Evolutionary conservation across 2,888 invertebrate genomes (phyloP), one percentile per base, ranked within the genome.

Genomic region (Catocala nupta): DNA sequence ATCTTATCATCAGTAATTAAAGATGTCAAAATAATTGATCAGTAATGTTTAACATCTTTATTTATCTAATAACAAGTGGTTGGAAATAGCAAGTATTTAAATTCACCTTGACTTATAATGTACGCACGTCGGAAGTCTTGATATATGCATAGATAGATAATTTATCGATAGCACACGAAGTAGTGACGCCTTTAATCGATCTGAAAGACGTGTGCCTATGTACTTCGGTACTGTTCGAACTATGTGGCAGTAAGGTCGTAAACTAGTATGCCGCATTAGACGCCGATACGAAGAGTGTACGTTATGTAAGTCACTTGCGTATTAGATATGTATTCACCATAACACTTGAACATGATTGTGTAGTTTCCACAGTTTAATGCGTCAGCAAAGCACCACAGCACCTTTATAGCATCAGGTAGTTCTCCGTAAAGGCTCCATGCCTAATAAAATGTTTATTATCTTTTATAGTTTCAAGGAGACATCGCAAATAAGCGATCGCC

Each of bases 391-490:
- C 90, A 91, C 88, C 86, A 82, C 81, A 78, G 73, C 82, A 81
- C 82, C 77, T 86, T 83, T 81, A 81, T 82, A 80, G 77, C 81
- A 81, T 76, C 72, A 80, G 67, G 71, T 80, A 80, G 78, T 65
- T 78, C 25, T 79, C 73, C 81, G 81, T 84, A 77, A 83, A 81
- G 73, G 75, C 77, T 79, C 80, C 69, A 75, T 73, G 77, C 73
- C 83, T 89, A 90, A 89, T 90, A 89, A 89, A 89, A 78, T 68
- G 70, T 81, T 84, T 88, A 87, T 87, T 90, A 81, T 91, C 83
- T 90, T 86, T 93, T 93, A 89, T 93, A 91, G 92, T 93, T 90
- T 92, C 90, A 90, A 92, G 93, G 90, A 90, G 90, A 90, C 84
- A 83, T 89, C 88, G 87, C 89, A 82, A 83, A 87, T 86, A 87